Percentiles rank a stretch among this genome's conserved stretches.
Conservation (phyloP, 2,888 invertebrate species). For the Tetropium fuscum region DNA sequence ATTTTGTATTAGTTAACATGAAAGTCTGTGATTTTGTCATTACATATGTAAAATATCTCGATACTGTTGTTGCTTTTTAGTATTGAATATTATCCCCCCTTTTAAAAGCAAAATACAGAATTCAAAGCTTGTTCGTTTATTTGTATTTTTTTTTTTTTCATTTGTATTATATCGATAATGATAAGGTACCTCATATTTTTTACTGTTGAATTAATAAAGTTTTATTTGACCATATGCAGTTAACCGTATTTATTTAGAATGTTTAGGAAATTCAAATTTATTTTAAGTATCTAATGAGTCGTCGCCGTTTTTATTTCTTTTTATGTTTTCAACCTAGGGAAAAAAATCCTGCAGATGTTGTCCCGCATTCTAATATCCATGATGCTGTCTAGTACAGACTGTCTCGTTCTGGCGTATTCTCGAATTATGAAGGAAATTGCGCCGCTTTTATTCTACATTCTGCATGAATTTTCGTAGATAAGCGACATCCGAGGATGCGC, state of each 20-base stretch:
- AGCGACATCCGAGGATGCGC: too few relatives aligned
- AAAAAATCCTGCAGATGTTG: too few relatives aligned
- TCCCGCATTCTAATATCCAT: too few relatives aligned
- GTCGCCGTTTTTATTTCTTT: too few relatives aligned
- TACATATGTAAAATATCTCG: conserved; percentile 57
- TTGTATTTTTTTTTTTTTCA: conserved; percentile 21
- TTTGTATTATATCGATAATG: conserved; percentile 25
- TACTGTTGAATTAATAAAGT: conserved; percentile 27
- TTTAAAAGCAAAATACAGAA: conserved; percentile 57
- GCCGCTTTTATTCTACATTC: too few relatives aligned
- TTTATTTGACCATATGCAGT: conserved; percentile 23
- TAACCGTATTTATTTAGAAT: conserved; percentile 24
- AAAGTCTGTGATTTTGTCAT: conserved; percentile 60
- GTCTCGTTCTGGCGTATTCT: too few relatives aligned
- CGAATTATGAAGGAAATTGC: too few relatives aligned
- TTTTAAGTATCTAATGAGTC: too few relatives aligned
- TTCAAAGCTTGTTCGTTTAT: conserved; percentile 53
- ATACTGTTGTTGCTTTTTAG: conserved; percentile 62
- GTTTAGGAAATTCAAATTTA: too few relatives aligned
- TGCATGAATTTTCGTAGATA: too few relatives aligned
- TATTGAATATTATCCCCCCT: conserved; percentile 55
- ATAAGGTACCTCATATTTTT: conserved; percentile 19
- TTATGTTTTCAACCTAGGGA: too few relatives aligned
- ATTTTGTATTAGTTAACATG: conserved; percentile 57
- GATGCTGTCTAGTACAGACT: too few relatives aligned